Evolutionary conservation across 2,797 vertebrate genomes (phyloP).

Genomic region (Lacerta bilineata): DNA sequence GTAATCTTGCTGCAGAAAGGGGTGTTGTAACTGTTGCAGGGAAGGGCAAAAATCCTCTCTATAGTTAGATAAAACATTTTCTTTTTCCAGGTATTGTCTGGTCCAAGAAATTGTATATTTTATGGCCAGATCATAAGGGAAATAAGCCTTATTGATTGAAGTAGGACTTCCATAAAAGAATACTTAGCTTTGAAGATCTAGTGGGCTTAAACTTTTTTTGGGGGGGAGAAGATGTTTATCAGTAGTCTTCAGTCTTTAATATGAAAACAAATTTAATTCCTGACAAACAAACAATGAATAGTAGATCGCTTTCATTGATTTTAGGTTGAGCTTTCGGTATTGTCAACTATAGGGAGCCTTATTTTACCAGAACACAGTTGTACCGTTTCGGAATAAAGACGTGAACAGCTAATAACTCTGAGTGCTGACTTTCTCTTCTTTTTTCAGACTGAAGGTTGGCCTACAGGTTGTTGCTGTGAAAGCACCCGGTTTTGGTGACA

Average conservation of each 20-base stretch:
- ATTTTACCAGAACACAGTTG: neutral
- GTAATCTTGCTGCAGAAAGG: too few relatives aligned
- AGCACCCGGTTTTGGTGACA: slow-evolving; percentile 98
- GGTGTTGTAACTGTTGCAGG: too few relatives aligned
- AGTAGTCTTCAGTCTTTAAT: neutral
- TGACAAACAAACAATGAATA: neutral
- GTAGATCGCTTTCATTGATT: neutral
- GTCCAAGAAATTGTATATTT: neutral
- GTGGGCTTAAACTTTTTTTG: neutral
- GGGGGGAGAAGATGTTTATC: too few relatives aligned
- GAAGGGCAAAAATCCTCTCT: too few relatives aligned
- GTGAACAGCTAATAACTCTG: neutral
- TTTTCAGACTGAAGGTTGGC: slow-evolving; percentile 92
- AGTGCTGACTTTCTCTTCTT: slow-evolving; percentile 38
- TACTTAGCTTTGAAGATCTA: neutral
- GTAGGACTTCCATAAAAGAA: neutral
- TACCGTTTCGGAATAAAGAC: neutral
- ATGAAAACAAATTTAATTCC: neutral
- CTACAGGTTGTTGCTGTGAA: slow-evolving; percentile 98
- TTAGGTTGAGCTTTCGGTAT: neutral
- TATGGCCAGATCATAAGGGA: neutral
- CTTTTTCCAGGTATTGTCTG: neutral
- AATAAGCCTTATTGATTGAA: neutral
- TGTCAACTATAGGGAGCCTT: too few relatives aligned
- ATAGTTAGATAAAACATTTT: too few relatives aligned